Percentiles rank a stretch among this genome's conserved stretches.
phyloP scores from a whole-genome alignment of 2,888 invertebrate species.

The Thymelicus acteon region DNA sequence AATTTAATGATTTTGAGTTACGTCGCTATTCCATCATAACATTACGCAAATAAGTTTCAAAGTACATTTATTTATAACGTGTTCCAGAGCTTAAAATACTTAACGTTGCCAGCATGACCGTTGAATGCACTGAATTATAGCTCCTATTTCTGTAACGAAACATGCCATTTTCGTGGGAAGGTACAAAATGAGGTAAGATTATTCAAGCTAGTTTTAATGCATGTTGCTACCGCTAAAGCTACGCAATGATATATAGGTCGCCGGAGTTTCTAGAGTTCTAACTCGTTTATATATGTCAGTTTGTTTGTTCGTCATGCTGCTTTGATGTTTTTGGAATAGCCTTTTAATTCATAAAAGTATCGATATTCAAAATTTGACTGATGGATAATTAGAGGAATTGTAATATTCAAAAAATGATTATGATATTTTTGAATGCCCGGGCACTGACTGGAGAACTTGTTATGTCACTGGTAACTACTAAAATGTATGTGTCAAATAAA shows the following conservation, averaged over 20 bases:
- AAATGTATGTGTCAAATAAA: no score
- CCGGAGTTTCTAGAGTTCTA: slow-evolving; percentile 33
- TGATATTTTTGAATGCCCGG: no score
- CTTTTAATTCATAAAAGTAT: no score
- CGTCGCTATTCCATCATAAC: not conserved
- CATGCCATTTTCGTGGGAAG: slow-evolving; percentile 28
- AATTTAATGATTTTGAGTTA: not conserved
- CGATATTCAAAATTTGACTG: no score
- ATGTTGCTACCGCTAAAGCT: slow-evolving; percentile 27
- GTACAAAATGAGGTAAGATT: slow-evolving; percentile 34
- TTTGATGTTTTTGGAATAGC: no score
- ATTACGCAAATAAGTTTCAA: slow-evolving; percentile 4
- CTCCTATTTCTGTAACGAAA: slow-evolving; percentile 13
- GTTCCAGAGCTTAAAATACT: slow-evolving; percentile 9
- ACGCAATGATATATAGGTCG: slow-evolving; percentile 38
- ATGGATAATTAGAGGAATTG: no score
- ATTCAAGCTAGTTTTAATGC: slow-evolving; percentile 36
- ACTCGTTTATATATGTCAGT: slow-evolving; percentile 32
- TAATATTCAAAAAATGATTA: no score
- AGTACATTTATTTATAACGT: slow-evolving; percentile 10
- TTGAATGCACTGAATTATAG: slow-evolving; percentile 22
- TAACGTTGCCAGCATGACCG: slow-evolving; percentile 5
- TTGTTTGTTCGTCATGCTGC: slow-evolving; percentile 7
- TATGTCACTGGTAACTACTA: no score
- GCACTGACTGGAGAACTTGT: no score